Evolutionary conservation across 2,797 vertebrate species (phyloP).

Genomic region (Epinephelus awoara): DNA sequence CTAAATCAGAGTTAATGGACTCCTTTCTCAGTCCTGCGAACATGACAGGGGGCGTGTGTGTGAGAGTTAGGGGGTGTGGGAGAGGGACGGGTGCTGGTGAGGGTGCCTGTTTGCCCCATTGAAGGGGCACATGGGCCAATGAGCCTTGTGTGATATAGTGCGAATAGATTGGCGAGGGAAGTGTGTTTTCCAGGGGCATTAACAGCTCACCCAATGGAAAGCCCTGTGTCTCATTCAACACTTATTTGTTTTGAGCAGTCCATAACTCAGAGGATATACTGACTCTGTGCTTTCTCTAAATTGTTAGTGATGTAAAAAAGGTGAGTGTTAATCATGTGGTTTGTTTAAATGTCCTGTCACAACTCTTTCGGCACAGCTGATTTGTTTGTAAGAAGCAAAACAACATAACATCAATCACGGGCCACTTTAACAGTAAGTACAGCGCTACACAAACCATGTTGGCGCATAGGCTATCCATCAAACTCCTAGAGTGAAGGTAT

Average conservation of each 20-base stretch:
- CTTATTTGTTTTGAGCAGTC: conserved; percentile 55
- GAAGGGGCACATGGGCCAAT: conserved; percentile 76
- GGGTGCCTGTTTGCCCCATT: conserved; percentile 72
- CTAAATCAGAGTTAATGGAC: conserved; percentile 89
- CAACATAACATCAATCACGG: conserved; percentile 60
- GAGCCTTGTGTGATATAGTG: conserved; percentile 69
- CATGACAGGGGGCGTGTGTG: conserved; percentile 85
- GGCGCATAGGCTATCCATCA: conserved; percentile 67
- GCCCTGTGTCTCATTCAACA: conserved; percentile 38
- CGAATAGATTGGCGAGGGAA: conserved; percentile 47
- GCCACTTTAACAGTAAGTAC: conserved; percentile 47
- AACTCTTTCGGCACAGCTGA: conserved; percentile 48
- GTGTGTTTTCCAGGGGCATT: conserved; percentile 60
- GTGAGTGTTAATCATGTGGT: conserved; percentile 45
- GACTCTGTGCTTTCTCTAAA: not conserved
- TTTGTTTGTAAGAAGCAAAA: conserved; percentile 52
- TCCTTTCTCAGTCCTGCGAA: conserved; percentile 82
- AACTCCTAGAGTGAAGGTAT: conserved; percentile 30
- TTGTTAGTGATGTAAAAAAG: conserved; percentile 46
- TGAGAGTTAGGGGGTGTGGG: conserved; percentile 63
- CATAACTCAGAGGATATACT: conserved; percentile 38
- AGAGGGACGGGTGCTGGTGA: conserved; percentile 58
- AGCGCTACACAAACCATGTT: conserved; percentile 55
- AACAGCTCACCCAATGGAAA: conserved; percentile 46
- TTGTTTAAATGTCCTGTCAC: conserved; percentile 62